These are phyloP conservation scores for Pinctada fucata DNA, from an alignment of 2,888 invertebrate genomes.

Conservation along the genomic window DNA sequence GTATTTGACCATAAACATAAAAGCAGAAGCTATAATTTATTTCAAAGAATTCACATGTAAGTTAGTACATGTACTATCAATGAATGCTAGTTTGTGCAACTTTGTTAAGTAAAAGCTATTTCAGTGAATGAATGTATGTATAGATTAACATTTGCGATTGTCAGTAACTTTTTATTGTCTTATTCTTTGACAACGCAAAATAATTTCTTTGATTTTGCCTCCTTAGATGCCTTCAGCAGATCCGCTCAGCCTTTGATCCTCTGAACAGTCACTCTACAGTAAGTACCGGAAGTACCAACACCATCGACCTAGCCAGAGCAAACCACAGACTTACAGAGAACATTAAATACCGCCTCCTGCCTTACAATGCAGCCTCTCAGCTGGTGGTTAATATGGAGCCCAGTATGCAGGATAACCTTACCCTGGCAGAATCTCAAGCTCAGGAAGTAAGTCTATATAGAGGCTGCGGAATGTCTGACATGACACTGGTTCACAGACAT, in stretches of 20 bases:
- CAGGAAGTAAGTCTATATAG: constrained; percentile 60
- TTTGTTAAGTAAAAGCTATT: too few species aligned
- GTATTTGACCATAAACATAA: too few species aligned
- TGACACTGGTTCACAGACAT: neutral
- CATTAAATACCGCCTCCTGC: constrained; percentile 79
- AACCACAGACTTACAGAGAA: constrained; percentile 83
- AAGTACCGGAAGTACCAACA: constrained; percentile 69
- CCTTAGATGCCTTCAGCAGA: constrained; percentile 77
- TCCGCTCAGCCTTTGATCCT: constrained; percentile 80
- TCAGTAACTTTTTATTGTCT: too few species aligned
- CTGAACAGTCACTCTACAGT: constrained; percentile 58
- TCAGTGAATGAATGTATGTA: too few species aligned
- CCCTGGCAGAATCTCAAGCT: constrained; percentile 70
- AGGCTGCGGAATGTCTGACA: neutral
- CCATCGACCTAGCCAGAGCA: constrained; percentile 82
- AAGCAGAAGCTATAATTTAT: too few species aligned
- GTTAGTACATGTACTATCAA: too few species aligned
- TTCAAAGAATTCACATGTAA: too few species aligned
- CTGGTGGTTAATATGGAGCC: constrained; percentile 52
- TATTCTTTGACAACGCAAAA: too few species aligned
- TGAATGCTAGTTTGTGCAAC: too few species aligned
- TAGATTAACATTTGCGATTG: too few species aligned
- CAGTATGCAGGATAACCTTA: constrained; percentile 61
- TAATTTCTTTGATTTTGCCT: too few species aligned
- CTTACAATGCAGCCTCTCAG: constrained; percentile 66